Conservation (phyloP, 2,797 vertebrate species). For the Paedocypris micromegethes region DNA sequence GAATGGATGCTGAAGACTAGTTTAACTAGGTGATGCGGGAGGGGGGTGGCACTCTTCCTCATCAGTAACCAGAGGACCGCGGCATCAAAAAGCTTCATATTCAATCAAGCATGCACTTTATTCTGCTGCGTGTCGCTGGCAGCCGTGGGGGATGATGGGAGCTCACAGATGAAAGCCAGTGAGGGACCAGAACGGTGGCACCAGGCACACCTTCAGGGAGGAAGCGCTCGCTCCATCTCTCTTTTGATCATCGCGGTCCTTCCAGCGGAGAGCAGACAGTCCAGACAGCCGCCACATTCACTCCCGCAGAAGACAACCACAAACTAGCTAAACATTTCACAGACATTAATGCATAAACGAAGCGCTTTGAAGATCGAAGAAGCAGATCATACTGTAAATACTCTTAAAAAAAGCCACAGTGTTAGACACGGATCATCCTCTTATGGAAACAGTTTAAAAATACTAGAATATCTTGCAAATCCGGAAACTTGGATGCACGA, state of each 20-base stretch:
- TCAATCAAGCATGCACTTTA: constrained; percentile 31
- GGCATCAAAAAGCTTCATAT: constrained; percentile 36
- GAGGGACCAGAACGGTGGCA: constrained; percentile 47
- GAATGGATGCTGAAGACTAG: no score
- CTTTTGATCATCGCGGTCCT: constrained; percentile 64
- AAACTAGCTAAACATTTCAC: not conserved
- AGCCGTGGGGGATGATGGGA: constrained; percentile 48
- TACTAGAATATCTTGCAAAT: no score
- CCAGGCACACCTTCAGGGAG: constrained; percentile 50
- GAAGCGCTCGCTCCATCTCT: constrained; percentile 43
- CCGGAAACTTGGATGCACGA: no score
- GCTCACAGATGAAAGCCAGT: constrained; percentile 55
- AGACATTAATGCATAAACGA: not conserved
- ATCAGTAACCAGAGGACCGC: constrained; percentile 38
- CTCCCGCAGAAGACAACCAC: constrained; percentile 25
- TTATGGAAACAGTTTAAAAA: no score
- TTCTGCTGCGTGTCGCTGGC: constrained; percentile 43
- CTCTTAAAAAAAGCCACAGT: no score
- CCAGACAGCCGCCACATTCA: constrained; percentile 25
- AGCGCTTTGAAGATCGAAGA: not conserved
- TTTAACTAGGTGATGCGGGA: no score
- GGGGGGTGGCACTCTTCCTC: not conserved
- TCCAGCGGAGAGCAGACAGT: constrained; percentile 53
- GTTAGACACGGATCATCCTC: no score
- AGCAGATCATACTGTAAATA: no score